Evolutionary conservation across 1,140 invertebrate species (phyloP), one percentile per base, ranked within the genome.

Genomic region (Scaptodrosophila lebanonensis): DNA sequence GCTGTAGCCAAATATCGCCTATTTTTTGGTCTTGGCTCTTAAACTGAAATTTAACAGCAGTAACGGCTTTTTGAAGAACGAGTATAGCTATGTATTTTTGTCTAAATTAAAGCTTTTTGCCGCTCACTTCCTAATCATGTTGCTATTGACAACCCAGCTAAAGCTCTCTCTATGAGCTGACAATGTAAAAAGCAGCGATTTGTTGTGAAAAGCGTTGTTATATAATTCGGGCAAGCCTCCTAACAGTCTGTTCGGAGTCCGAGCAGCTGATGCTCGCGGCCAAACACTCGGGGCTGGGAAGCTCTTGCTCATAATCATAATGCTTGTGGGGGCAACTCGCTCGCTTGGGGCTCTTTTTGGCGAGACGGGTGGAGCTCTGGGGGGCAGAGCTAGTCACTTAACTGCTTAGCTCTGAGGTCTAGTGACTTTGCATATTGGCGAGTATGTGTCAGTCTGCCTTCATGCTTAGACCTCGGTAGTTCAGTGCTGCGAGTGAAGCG

Each of bases 401-500:
- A 8, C 22, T 8, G 22, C n/a, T n/a, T n/a, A 8, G 22, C 3
- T 25, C 22, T 25, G 8, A 8, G 8, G 22, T 65, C 54, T 17
- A 63, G 63, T 49, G 61, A 66, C 51, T 47, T 29, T 27, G 35
- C 22, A 40, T 57, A 13, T n/a, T 35, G 50, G 42, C 53, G 53
- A 51, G 42, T 29, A 35, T 59, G 38, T 57, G 57, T 7, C 66
- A 68, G 66, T 68, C 62, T 66, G 62, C 39, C 43, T 68, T 51
- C 60, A 66, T 68, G 63, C 51, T 56, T 66, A 61, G 66, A 68
- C 66, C 63, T 66, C 56, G 57, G 66, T 68, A 68, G 66, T 68
- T 68, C 56, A 50, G 13, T 56, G 62, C 66, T 62, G 40, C 54
- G 40, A 39, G 42, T 51, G n/a, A n/a, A 20, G 27, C 47, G 32